Evolutionary conservation across 2,888 invertebrate genomes (phyloP).

Genomic region (Orthosia cruda): DNA sequence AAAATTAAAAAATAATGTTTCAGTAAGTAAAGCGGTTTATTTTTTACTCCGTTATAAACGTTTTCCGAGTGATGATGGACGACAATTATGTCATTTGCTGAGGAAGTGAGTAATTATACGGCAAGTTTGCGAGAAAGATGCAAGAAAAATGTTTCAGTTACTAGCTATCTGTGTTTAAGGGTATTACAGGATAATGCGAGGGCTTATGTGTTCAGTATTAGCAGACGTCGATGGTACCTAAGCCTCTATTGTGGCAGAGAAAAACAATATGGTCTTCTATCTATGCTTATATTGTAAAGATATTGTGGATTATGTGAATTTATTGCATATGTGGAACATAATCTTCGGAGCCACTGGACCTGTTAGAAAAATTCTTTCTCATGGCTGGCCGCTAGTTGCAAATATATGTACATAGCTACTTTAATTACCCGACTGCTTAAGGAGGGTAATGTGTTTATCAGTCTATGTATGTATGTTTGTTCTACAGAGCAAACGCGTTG

Average conservation of each 20-base stretch:
- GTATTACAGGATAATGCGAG: neutral
- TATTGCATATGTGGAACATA: no score
- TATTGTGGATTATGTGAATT: no score
- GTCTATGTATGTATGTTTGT: no score
- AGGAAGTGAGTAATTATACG: slow-evolving; percentile 1
- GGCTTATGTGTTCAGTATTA: neutral
- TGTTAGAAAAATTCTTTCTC: no score
- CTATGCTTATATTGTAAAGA: no score
- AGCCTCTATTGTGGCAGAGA: neutral
- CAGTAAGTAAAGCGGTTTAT: slow-evolving; percentile 14
- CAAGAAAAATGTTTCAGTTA: neutral
- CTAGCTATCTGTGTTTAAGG: neutral
- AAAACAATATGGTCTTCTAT: neutral
- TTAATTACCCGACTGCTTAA: no score
- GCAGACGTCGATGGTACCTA: neutral
- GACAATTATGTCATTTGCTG: slow-evolving; percentile 30
- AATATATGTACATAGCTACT: neutral
- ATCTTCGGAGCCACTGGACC: no score
- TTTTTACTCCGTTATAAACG: slow-evolving; percentile 4
- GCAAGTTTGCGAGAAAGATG: neutral
- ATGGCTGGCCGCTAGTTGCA: no score
- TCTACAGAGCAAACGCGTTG: no score
- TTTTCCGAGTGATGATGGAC: slow-evolving; percentile 10
- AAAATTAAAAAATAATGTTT: slow-evolving; percentile 3
- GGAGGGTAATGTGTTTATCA: no score